phyloP scores from a whole-genome alignment of 2,888 invertebrate genomes.

The Caenorhabditis becei region DNA sequence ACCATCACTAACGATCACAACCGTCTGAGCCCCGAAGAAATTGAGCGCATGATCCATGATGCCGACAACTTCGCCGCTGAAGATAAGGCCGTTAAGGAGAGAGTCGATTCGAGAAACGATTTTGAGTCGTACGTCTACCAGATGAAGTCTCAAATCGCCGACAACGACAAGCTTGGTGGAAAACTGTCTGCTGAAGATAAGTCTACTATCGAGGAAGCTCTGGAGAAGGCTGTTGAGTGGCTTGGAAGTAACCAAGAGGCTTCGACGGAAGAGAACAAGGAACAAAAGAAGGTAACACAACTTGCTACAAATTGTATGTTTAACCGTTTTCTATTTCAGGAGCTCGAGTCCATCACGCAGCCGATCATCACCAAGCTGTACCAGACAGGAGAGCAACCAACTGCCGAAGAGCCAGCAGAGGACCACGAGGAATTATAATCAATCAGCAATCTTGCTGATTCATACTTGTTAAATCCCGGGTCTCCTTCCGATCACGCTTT shows the following conservation, averaged over 20 bases:
- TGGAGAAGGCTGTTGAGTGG: slow-evolving; percentile 98
- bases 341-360: slow-evolving; percentile 94
- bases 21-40: slow-evolving; percentile 95
- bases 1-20: slow-evolving; percentile 93
- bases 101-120: slow-evolving; percentile 93
- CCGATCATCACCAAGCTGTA: slow-evolving; percentile 98
- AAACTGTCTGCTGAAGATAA: slow-evolving; percentile 92
- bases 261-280: slow-evolving; percentile 85
- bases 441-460: not conserved
- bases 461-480: slow-evolving; percentile 28
- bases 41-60: slow-evolving; percentile 98
- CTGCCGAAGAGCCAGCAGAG: slow-evolving; percentile 40
- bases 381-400: slow-evolving; percentile 64
- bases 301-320: too few species aligned
- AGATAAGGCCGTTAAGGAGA: slow-evolving; percentile 89
- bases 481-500: slow-evolving; percentile 22
- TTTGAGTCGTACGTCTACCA: slow-evolving; percentile 97
- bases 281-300: slow-evolving; percentile 87
- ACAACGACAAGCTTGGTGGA: slow-evolving; percentile 96
- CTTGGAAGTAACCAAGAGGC: slow-evolving; percentile 90
- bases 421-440: slow-evolving; percentile 61
- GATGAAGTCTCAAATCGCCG: slow-evolving; percentile 91
- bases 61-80: slow-evolving; percentile 99
- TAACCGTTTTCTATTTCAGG: slow-evolving; percentile 84
- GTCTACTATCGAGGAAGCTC: slow-evolving; percentile 93